phyloP scores from a whole-genome alignment of 2,888 invertebrate genomes.

The Malthinus seriepunctatus region DNA sequence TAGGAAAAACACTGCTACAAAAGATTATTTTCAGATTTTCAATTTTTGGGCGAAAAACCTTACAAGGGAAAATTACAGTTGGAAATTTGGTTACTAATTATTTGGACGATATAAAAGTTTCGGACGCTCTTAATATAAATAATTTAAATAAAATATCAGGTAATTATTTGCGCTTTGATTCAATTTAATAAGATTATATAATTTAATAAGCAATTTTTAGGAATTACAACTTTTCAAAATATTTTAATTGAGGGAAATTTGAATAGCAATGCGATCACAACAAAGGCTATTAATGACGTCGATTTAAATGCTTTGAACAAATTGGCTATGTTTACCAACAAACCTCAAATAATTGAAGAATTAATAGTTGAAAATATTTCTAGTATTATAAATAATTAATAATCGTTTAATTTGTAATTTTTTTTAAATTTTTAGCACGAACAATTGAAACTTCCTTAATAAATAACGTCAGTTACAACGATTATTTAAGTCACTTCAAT shows the following conservation, averaged over 20 bases:
- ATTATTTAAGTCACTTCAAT: slow-evolving; percentile 36
- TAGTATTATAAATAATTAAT: background rate
- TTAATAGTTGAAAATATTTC: background rate
- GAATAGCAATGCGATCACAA: background rate
- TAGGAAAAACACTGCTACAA: background rate
- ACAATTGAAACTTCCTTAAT: background rate
- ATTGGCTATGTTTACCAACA: background rate
- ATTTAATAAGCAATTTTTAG: background rate
- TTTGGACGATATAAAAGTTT: slow-evolving; percentile 19
- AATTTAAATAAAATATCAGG: slow-evolving; percentile 9
- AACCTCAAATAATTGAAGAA: background rate
- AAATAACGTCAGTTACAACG: slow-evolving; percentile 25
- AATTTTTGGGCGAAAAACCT: slow-evolving; percentile 41
- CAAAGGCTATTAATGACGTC: slow-evolving; percentile 9
- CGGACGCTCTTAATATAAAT: slow-evolving; percentile 13
- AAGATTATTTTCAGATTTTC: slow-evolving; percentile 33
- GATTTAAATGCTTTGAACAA: slow-evolving; percentile 5
- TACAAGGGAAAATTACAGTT: slow-evolving; percentile 36
- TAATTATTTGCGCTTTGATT: background rate
- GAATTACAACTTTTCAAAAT: slow-evolving; percentile 10
- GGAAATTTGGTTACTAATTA: slow-evolving; percentile 29
- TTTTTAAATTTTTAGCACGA: background rate
- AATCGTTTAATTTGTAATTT: background rate
- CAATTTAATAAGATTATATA: background rate
- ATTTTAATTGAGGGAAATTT: slow-evolving; percentile 19